phyloP scores from a whole-genome alignment of 2,888 invertebrate species.

The Tortrix viridana region DNA sequence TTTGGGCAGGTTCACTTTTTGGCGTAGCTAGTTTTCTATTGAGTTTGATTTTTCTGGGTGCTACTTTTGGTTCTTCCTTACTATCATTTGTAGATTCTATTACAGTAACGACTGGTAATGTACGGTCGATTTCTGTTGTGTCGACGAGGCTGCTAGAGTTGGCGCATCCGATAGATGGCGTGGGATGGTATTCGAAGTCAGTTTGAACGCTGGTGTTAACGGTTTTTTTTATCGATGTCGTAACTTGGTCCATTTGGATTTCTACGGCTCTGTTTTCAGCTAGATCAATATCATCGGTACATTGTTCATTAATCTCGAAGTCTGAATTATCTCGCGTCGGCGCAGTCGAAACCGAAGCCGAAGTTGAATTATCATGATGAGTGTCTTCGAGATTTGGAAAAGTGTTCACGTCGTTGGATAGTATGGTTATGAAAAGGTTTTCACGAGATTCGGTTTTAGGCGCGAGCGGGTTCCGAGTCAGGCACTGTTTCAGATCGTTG shows the following conservation, averaged over 20 bases:
- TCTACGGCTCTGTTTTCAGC: not conserved
- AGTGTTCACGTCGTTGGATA: not conserved
- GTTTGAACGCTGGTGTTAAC: constrained; percentile 55
- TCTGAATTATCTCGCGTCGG: not conserved
- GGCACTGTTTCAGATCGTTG: constrained; percentile 50
- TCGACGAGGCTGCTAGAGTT: constrained; percentile 47
- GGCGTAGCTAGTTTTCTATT: constrained; percentile 5
- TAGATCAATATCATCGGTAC: not conserved
- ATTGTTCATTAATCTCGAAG: not conserved
- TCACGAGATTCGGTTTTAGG: not conserved
- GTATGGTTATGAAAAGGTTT: constrained; percentile 2
- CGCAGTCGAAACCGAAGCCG: not conserved
- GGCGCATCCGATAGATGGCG: constrained; percentile 38
- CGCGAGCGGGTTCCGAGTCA: constrained; percentile 18
- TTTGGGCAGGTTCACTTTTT: not conserved
- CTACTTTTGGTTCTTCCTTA: constrained; percentile 41
- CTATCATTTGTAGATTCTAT: constrained; percentile 26
- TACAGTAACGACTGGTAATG: not conserved
- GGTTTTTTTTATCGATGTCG: constrained; percentile 38
- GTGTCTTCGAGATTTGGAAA: not conserved
- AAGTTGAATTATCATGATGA: not conserved
- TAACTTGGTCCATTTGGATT: constrained; percentile 17
- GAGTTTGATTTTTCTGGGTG: constrained; percentile 18
- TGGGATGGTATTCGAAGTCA: constrained; percentile 33
- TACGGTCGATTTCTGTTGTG: constrained; percentile 42